Evolutionary conservation across 2,888 invertebrate species (phyloP).

Genomic region (Diplolepis rosae): DNA sequence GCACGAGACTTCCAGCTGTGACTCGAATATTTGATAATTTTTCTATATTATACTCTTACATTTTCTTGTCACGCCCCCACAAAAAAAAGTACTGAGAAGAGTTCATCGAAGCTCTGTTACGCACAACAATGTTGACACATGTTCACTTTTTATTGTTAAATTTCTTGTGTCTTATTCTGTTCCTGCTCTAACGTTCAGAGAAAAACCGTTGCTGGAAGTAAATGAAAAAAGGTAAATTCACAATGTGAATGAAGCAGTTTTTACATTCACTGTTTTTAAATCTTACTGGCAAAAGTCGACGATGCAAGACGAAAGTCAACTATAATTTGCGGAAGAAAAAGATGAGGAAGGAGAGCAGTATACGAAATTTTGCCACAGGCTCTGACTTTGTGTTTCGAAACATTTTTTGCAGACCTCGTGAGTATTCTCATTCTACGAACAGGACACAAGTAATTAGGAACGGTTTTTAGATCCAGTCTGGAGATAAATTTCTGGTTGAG

Average conservation of each 20-base stretch:
- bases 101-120: neutral
- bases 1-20: neutral
- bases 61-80: neutral
- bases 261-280: neutral
- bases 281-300: neutral
- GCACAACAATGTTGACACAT: neutral
- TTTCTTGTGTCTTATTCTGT: neutral
- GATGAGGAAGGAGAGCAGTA: no score
- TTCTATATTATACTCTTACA: neutral
- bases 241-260: neutral
- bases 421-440: slow-evolving; percentile 4
- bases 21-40: neutral
- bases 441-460: slow-evolving; percentile 23
- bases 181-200: neutral
- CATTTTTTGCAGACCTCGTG: neutral
- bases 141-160: neutral
- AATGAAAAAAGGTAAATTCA: neutral
- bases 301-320: neutral
- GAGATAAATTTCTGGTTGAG: slow-evolving; percentile 5
- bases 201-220: slow-evolving; percentile 1
- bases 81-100: neutral
- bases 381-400: neutral
- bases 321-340: no score
- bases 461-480: slow-evolving; percentile 5
- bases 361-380: neutral